Conservation (phyloP, 2,113 vertebrate genomes). For the Gadus macrocephalus region DNA sequence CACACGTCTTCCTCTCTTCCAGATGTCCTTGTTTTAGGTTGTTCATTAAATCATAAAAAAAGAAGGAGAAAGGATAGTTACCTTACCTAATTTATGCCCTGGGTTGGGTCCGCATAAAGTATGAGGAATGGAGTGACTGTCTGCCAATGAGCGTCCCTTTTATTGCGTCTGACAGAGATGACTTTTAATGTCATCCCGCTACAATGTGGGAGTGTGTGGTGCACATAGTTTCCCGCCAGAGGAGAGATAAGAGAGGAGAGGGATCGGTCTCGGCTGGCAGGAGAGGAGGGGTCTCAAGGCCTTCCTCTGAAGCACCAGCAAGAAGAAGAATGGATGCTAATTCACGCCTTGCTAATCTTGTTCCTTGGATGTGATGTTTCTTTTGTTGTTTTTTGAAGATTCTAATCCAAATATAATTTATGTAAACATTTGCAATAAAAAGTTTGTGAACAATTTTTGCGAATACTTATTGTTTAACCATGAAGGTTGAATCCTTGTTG, state of each 20-base stretch:
- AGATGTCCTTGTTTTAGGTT: slow-evolving; percentile 32
- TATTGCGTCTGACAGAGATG: slow-evolving; percentile 63
- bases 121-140: slow-evolving; percentile 44
- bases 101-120: slow-evolving; percentile 42
- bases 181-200: slow-evolving; percentile 59
- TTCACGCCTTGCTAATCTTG: slow-evolving; percentile 35
- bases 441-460: no score
- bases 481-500: no score
- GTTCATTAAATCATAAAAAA: slow-evolving; percentile 20
- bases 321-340: slow-evolving; percentile 9
- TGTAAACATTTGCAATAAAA: no score
- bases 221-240: slow-evolving; percentile 47
- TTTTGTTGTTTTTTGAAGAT: no score
- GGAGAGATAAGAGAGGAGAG: slow-evolving; percentile 26
- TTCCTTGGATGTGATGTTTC: background rate
- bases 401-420: no score
- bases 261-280: slow-evolving; percentile 39
- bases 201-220: slow-evolving; percentile 47
- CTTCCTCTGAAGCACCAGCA: no score
- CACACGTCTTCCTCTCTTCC: background rate
- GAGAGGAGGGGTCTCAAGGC: slow-evolving; percentile 42
- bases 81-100: slow-evolving; percentile 58
- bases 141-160: slow-evolving; percentile 50
- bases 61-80: slow-evolving; percentile 27
- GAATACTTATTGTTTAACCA: no score